These are phyloP conservation scores for Eulemur mongoz DNA, from an alignment of 2,797 vertebrate genomes.

Conservation along the genomic window DNA sequence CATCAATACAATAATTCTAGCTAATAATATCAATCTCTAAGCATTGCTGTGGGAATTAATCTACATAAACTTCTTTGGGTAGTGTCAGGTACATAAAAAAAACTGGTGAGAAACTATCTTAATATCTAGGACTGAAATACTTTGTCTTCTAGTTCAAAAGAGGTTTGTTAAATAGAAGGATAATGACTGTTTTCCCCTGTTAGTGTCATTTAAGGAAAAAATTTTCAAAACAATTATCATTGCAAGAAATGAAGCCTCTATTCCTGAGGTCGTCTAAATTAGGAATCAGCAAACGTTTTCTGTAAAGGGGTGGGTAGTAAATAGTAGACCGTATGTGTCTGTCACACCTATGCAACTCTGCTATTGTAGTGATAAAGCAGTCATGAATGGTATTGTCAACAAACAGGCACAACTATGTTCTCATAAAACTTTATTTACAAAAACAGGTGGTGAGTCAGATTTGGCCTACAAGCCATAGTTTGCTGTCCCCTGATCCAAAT, in stretches of 20 bases:
- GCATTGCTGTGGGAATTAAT: not conserved
- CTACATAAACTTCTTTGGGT: not conserved
- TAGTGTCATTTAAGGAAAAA: not conserved
- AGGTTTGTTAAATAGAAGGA: not conserved
- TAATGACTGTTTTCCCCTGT: not conserved
- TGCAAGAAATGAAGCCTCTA: not conserved
- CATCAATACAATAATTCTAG: not conserved
- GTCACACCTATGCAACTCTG: not conserved
- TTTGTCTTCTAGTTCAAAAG: not conserved
- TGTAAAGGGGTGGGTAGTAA: not conserved
- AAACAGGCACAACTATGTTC: not conserved
- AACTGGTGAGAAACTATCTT: not conserved
- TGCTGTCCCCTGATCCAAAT: not conserved
- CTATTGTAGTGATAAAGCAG: not conserved
- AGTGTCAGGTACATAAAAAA: not conserved
- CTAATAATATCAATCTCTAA: not conserved
- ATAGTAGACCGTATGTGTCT: not conserved
- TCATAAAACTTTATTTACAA: conserved; percentile 11
- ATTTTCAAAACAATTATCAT: not conserved
- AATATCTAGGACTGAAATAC: not conserved
- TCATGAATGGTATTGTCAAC: not conserved
- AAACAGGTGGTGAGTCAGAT: not conserved
- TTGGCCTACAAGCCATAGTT: not conserved
- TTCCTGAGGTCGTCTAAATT: not conserved
- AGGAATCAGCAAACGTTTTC: not conserved